A percentile compares a stretch with the other conserved stretches of the same genome.
These are phyloP conservation scores for Ctenomys sociabilis DNA, from an alignment of 2,113 vertebrate genomes.

Conservation along the genomic window DNA sequence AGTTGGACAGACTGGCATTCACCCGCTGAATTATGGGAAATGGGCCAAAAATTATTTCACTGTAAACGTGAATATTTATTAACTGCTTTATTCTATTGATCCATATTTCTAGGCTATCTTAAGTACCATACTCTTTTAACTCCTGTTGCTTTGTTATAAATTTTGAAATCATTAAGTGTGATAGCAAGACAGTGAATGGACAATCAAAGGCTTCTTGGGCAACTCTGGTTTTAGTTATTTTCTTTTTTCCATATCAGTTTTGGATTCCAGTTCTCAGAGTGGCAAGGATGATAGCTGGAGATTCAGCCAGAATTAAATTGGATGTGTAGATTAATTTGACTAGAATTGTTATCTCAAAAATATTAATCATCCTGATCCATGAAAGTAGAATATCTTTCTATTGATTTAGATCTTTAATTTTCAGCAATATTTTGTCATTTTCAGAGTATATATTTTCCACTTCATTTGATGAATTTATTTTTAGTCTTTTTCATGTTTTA, in stretches of 20 bases:
- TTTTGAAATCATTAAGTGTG: neutral
- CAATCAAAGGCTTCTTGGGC: neutral
- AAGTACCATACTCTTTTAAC: neutral
- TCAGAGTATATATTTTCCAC: neutral
- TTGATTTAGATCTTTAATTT: constrained; percentile 16
- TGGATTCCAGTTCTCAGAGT: neutral
- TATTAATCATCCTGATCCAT: neutral
- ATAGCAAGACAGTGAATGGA: no score
- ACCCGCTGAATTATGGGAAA: neutral
- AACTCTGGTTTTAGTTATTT: neutral
- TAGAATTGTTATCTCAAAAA: neutral
- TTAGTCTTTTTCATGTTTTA: neutral
- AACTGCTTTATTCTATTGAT: neutral
- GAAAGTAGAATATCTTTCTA: neutral
- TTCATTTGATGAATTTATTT: neutral
- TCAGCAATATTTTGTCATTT: neutral
- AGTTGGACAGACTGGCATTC: neutral
- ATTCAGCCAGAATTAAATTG: neutral
- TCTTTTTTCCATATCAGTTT: neutral
- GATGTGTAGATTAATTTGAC: neutral
- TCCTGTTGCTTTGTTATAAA: neutral
- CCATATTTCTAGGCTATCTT: neutral
- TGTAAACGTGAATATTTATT: neutral
- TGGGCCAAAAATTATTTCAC: neutral
- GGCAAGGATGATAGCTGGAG: neutral